Percentiles rank a stretch among this genome's conserved stretches.
Evolutionary conservation across 2,113 vertebrate species (phyloP).

Genomic region (Tychaedon coryphoeus): DNA sequence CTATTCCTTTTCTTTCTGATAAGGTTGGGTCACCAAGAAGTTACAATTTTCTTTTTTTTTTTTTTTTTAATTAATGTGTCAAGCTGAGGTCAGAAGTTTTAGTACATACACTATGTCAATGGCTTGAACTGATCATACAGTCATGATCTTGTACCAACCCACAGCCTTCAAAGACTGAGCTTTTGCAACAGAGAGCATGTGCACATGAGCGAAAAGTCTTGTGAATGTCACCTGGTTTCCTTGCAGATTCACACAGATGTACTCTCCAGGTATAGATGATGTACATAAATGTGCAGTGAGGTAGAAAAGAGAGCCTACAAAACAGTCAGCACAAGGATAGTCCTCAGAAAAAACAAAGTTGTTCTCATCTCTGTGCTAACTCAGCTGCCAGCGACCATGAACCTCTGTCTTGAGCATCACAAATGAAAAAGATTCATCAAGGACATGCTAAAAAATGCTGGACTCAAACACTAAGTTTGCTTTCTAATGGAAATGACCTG

Average conservation of each 20-base stretch:
- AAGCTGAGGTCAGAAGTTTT: neutral
- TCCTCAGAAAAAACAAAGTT: neutral
- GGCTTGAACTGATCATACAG: neutral
- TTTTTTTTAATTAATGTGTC: neutral
- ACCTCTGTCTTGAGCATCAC: neutral
- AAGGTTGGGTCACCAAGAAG: neutral
- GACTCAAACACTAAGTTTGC: neutral
- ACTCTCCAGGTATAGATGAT: neutral
- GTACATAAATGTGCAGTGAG: neutral
- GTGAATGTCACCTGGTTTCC: neutral
- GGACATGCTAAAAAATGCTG: neutral
- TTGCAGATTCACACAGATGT: neutral
- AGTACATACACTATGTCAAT: neutral
- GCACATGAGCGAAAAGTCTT: neutral
- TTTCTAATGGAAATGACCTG: conserved; percentile 4
- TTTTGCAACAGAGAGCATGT: neutral
- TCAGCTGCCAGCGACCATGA: neutral
- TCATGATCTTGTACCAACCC: neutral
- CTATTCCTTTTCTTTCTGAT: neutral
- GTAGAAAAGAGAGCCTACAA: neutral
- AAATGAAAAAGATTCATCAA: neutral
- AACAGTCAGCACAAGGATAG: neutral
- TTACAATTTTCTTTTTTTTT: neutral
- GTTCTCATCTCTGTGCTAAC: neutral
- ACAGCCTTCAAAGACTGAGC: neutral